Conservation (phyloP, 2,113 vertebrate genomes). For the Perccottus glenii region DNA sequence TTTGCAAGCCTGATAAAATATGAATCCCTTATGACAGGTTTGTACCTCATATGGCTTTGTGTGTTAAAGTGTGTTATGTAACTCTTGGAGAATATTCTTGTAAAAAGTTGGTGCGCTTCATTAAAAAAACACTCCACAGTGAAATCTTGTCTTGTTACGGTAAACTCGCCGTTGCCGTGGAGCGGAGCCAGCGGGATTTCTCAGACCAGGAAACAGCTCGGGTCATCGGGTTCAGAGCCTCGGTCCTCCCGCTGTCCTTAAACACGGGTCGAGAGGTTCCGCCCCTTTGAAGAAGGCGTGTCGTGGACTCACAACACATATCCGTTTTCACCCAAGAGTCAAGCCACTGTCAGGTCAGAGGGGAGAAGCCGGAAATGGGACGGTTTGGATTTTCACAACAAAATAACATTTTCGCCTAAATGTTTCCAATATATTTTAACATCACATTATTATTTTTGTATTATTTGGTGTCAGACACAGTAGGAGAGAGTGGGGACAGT, state of each 20-base stretch:
- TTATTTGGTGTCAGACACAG: too few species aligned
- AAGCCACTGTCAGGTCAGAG: neutral
- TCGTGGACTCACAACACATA: slow-evolving; percentile 46
- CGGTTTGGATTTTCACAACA: neutral
- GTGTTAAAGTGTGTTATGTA: neutral
- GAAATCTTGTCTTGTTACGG: neutral
- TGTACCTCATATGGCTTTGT: neutral
- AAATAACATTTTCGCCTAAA: neutral
- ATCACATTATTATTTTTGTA: too few species aligned
- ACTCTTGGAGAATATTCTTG: neutral
- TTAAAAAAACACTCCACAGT: neutral
- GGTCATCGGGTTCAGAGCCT: slow-evolving; percentile 64
- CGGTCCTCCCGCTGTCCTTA: slow-evolving; percentile 65
- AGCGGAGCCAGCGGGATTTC: slow-evolving; percentile 10
- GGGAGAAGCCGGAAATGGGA: neutral
- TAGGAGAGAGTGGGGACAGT: too few species aligned
- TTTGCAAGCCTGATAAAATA: too few species aligned
- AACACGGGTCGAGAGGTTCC: slow-evolving; percentile 66
- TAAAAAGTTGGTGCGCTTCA: neutral
- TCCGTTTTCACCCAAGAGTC: slow-evolving; percentile 57
- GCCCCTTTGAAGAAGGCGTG: slow-evolving; percentile 60
- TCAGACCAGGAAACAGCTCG: neutral
- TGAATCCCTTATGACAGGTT: too few species aligned
- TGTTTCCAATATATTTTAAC: too few species aligned
- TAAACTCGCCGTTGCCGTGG: neutral